Base-by-base conservation (phyloP, 2,797 vertebrate genomes). In the Bucorvus abyssinicus region DNA sequence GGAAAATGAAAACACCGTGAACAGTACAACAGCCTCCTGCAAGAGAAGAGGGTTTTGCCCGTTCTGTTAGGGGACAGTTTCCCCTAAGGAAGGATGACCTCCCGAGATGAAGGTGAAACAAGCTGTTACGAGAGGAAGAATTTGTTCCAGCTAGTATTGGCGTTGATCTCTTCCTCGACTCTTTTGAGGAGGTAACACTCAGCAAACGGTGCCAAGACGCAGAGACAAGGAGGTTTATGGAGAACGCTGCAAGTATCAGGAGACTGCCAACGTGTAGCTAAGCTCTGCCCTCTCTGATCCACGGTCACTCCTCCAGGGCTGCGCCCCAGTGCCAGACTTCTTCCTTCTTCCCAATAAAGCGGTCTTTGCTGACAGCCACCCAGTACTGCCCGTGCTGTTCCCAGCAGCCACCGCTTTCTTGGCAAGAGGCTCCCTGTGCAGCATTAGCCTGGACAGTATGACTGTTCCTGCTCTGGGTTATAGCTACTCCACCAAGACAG, bases 1-100 rank as follows among this genome's bases (percentile, higher is more conserved):
- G 45, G 57, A 44, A 34, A n/a, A 61, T 5, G 27, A 47, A 26
- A 68, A 61, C 26, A 30, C 0, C 1, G 16, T 3, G n/a, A 10
- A 18, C 52, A 55, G 19, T 11, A 3, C 5, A 53, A 40, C 30
- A 52, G 30, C 30, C 14, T 27, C n/a, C 19, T 22, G 56, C 34
- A 11, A 6, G 56, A n/a, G 45, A 77, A 36, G 1, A 19, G n/a
- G 22, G 20, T 1, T 18, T 38, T 57, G 44, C 55, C 69, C 15
- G 19, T 60, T 56, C 11, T 30, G 14, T 32, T 14, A 53, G 11
- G 34, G 32, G 52, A 45, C 32, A 14, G 18, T 40, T 45, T 30
- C 75, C 49, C 73, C 22, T 47, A 17, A 77, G 61, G 80, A 90
- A 88, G 49, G 63, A 76, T 4, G 17, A 90, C 20, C 61, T 64